Percentiles rank a stretch among this genome's conserved stretches.
These are phyloP conservation scores for human DNA, from an alignment of 2,113 vertebrate species.

Conservation along the genomic window DNA sequence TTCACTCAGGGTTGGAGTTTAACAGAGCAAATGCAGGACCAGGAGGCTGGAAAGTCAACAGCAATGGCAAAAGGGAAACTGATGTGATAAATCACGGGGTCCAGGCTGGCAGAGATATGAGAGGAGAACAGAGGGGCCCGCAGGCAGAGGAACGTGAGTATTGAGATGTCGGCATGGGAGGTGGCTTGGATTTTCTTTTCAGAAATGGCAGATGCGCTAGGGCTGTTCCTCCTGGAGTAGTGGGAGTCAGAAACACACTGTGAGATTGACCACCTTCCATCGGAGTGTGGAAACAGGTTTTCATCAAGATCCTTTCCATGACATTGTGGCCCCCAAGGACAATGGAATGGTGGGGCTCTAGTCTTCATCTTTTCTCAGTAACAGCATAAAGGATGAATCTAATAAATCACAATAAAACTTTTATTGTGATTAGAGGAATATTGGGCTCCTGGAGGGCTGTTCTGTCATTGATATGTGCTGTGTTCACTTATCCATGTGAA, in stretches of 20 bases:
- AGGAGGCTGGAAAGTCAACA: not conserved
- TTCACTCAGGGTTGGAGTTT: too few relatives aligned
- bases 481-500: too few relatives aligned
- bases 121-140: not conserved
- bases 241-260: not conserved
- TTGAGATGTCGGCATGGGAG: not conserved
- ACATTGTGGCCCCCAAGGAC: not conserved
- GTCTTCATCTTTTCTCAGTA: not conserved
- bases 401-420: not conserved
- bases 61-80: not conserved
- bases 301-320: not conserved
- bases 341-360: not conserved
- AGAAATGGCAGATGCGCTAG: not conserved
- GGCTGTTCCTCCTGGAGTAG: not conserved
- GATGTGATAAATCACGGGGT: rapidly evolving
- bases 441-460: not conserved
- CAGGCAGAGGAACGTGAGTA: rapidly evolving
- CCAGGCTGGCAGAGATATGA: not conserved
- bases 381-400: not conserved
- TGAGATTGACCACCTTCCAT: not conserved
- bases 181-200: not conserved
- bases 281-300: not conserved
- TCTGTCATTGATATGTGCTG: too few relatives aligned
- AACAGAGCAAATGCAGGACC: not conserved
- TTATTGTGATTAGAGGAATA: not conserved